Evolutionary conservation across 2,888 invertebrate species (phyloP), one percentile per base, ranked within the genome.

Genomic region (Agonopterix arenella): DNA sequence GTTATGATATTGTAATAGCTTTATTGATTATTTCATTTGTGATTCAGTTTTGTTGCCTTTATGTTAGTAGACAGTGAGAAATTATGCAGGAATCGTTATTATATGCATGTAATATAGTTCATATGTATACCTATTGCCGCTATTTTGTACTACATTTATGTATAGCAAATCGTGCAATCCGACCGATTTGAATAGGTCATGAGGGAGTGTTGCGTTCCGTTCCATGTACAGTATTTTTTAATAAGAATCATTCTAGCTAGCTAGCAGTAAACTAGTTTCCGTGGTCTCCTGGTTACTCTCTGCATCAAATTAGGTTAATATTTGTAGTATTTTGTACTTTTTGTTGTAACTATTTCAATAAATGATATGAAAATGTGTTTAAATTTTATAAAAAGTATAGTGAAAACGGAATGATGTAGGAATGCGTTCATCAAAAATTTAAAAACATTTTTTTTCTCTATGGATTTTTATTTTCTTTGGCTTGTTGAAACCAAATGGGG

Each of bases 111-210:
- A 60, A 54, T 64, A 64, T 67, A 66, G 58, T 70, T 66, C 66
- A 63, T 78, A 64, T 81, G 75, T 74, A 76, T 78, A 78, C 73
- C 70, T 74, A 82, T 76, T 84, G 86, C 85, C 88, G 88, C 86
- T 86, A 81, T 84, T 85, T 83, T 78, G 71, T 76, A 56, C 61
- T 70, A 59, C 79, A 65, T 57, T 76, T 76, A 68, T 80, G 74
- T 82, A 65, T 76, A 66, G 67, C 53, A 36, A 70, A 60, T 60
- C 60, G 63, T 79, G 70, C 70, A 73, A 83, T 47, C 75, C 85
- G 62, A 68, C 76, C 64, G 69, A 84, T 62, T 85, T 73, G 58
- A 63, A 63, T 62, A 70, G 71, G 63, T 61, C 57, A 59, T 61
- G 57, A 57, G 47, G 54, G 62, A 59, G 52, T 55, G 45, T 49